phyloP scores from a whole-genome alignment of 2,113 vertebrate genomes.

The Porphyrio hochstetteri region DNA sequence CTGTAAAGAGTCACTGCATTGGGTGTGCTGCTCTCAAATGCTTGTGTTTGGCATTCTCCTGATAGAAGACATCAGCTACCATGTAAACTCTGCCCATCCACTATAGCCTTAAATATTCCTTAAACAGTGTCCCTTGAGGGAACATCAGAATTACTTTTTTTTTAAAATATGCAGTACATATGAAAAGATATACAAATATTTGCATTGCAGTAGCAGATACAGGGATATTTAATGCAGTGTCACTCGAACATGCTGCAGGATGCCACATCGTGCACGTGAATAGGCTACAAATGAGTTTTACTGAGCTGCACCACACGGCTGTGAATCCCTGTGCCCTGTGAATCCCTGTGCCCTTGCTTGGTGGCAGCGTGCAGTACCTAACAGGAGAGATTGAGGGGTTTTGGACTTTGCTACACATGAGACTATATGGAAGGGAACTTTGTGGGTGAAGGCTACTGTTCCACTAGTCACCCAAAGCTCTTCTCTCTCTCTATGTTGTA shows the following conservation, averaged over 20 bases:
- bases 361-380: not conserved
- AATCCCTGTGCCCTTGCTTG: not conserved
- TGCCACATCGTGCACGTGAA: fast-evolving
- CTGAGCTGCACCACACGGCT: not conserved
- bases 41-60: not conserved
- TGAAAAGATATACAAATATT: not conserved
- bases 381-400: not conserved
- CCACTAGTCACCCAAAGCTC: not conserved
- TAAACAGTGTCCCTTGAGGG: not conserved
- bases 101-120: not conserved
- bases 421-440: not conserved
- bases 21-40: not conserved
- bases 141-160: not conserved
- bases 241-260: not conserved
- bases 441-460: not conserved
- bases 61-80: not conserved
- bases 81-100: not conserved
- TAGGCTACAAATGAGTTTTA: not conserved
- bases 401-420: not conserved
- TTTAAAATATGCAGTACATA: not conserved
- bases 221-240: not conserved
- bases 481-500: not conserved
- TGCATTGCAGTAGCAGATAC: not conserved
- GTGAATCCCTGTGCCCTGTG: not conserved
- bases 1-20: not conserved